These are phyloP conservation scores for Ochotona curzoniae DNA, from an alignment of 2,113 vertebrate species.

Conservation along the genomic window DNA sequence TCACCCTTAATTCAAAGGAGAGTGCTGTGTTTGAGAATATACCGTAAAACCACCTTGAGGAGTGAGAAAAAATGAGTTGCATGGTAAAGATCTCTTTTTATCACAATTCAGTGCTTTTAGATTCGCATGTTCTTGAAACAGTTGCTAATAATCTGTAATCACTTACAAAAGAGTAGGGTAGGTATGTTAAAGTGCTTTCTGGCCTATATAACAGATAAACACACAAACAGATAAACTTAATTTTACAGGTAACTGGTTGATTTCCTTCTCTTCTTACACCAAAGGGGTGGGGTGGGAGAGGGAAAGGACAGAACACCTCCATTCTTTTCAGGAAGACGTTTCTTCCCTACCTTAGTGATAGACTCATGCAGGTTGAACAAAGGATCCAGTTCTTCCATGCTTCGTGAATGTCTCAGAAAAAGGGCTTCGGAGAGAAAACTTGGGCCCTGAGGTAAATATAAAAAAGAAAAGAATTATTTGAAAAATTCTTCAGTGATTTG, in stretches of 20 bases:
- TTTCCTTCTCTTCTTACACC: neutral
- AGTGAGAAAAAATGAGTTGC: neutral
- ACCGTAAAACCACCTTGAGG: neutral
- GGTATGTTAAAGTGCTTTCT: neutral
- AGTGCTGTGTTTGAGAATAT: neutral
- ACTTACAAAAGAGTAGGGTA: neutral
- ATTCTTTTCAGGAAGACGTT: neutral
- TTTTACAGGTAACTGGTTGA: neutral
- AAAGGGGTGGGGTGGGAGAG: neutral
- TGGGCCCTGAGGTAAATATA: slow-evolving; percentile 86
- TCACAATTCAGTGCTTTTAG: neutral
- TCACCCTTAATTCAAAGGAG: neutral
- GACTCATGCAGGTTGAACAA: slow-evolving; percentile 92
- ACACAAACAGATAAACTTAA: neutral
- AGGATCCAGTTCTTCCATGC: slow-evolving; percentile 89
- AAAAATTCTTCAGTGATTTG: slow-evolving; percentile 75
- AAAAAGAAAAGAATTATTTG: slow-evolving; percentile 54
- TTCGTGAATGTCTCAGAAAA: slow-evolving; percentile 84
- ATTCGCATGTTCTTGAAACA: neutral
- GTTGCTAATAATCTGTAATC: neutral
- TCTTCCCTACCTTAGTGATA: slow-evolving; percentile 92
- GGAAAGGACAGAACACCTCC: neutral
- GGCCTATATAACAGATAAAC: neutral
- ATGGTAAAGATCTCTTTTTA: neutral
- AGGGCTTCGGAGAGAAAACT: slow-evolving; percentile 92